Evolutionary conservation across 2,113 vertebrate genomes (phyloP).

Genomic region (Pomatorhinus ruficollis): DNA sequence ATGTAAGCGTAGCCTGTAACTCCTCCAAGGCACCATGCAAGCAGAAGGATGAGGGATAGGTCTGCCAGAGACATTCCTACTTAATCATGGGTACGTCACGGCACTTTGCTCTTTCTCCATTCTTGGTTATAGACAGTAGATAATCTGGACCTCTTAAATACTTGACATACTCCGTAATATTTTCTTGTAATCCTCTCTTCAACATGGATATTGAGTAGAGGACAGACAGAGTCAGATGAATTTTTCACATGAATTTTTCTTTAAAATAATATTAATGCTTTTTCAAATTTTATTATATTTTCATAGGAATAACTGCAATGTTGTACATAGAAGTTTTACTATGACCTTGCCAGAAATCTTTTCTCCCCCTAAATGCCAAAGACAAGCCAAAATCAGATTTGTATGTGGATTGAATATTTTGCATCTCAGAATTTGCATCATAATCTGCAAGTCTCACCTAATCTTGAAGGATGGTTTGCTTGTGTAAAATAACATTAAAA

Average conservation of each 20-base stretch:
- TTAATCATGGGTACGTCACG: not conserved
- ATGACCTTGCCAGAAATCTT: not conserved
- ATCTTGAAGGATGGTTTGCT: not conserved
- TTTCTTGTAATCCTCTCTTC: not conserved
- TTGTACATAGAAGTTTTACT: not conserved
- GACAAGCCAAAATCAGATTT: not conserved
- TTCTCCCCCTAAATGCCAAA: not conserved
- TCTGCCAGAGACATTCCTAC: not conserved
- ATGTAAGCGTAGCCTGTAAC: not conserved
- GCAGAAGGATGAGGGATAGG: not conserved
- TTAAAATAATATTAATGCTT: not conserved
- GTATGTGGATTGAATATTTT: not conserved
- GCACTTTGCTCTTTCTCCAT: constrained; percentile 15
- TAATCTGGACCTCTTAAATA: not conserved
- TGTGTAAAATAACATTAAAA: not conserved
- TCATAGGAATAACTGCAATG: not conserved
- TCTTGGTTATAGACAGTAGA: constrained; percentile 24
- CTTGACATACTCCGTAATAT: not conserved
- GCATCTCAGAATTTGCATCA: not conserved
- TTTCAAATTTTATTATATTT: not conserved
- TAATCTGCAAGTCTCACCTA: not conserved
- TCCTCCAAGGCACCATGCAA: not conserved
- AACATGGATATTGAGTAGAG: not conserved
- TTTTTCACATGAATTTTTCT: not conserved
- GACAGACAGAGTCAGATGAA: not conserved